phyloP scores from a whole-genome alignment of 1,140 invertebrate genomes.

The Pachyrhynchus sulphureomaculatus region DNA sequence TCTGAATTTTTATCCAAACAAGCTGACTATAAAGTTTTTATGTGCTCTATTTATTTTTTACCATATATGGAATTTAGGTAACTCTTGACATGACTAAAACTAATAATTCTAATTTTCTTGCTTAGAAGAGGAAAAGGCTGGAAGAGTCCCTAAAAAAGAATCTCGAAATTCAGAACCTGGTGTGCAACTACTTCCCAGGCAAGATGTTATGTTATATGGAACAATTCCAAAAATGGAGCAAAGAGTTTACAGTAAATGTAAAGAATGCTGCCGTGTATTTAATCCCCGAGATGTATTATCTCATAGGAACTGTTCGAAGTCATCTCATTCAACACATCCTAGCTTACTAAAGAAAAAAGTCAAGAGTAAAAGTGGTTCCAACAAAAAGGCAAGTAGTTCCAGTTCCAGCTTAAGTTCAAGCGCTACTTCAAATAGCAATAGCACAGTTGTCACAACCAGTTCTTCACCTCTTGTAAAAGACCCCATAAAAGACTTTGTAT shows the following conservation, averaged over 20 bases:
- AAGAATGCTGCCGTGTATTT: constrained; percentile 39
- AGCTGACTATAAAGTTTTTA: no score
- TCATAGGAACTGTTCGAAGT: constrained; percentile 37
- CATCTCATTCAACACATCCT: constrained; percentile 15
- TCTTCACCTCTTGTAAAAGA: constrained; percentile 2
- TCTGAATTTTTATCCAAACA: no score
- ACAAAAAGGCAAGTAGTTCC: constrained; percentile 28
- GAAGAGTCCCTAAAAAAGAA: constrained; percentile 9
- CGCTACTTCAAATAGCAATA: constrained; percentile 12
- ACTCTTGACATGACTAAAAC: no score
- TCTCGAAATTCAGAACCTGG: constrained; percentile 20
- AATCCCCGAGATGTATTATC: constrained; percentile 36
- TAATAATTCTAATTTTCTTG: neutral
- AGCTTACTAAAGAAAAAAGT: constrained; percentile 39
- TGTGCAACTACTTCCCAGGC: constrained; percentile 37
- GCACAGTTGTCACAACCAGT: neutral
- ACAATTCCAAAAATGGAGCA: constrained; percentile 43
- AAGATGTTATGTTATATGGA: constrained; percentile 39
- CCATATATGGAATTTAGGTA: no score
- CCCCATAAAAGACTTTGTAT: constrained; percentile 14
- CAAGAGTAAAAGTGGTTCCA: constrained; percentile 35
- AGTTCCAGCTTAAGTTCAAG: constrained; percentile 9
- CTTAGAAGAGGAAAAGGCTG: constrained; percentile 10
- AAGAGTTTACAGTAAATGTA: constrained; percentile 37
- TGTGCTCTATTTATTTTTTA: no score